These are phyloP conservation scores for Poeciliopsis turneri DNA, from an alignment of 2,797 vertebrate genomes.

Conservation along the genomic window DNA sequence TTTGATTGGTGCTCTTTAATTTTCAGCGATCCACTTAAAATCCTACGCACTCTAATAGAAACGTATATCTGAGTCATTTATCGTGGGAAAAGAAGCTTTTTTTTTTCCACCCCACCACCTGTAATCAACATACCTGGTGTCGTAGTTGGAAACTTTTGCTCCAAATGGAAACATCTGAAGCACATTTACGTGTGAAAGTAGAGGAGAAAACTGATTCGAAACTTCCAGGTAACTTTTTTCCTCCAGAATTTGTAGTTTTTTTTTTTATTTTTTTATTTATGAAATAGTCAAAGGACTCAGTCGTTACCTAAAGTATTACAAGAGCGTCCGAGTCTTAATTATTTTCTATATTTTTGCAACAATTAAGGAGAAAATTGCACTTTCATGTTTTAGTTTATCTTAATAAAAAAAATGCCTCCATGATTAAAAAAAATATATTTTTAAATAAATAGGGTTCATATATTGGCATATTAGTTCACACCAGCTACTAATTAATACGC, in stretches of 20 bases:
- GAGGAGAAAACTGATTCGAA: neutral
- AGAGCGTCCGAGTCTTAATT: neutral
- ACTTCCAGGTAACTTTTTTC: no score
- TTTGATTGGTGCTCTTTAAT: conserved; percentile 36
- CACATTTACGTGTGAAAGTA: neutral
- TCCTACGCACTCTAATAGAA: conserved; percentile 14
- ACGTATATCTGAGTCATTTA: neutral
- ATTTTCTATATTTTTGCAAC: no score
- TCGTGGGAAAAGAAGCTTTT: neutral
- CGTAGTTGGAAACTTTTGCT: neutral
- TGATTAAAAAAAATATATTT: no score
- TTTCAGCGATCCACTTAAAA: conserved; percentile 11
- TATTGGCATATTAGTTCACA: neutral
- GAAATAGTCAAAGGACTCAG: neutral
- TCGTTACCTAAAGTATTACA: neutral
- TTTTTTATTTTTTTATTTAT: neutral
- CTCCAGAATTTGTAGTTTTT: neutral
- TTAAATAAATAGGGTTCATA: neutral
- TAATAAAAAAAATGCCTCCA: neutral
- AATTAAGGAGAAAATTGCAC: neutral
- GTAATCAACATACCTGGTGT: neutral
- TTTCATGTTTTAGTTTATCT: neutral
- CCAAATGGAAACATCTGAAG: neutral
- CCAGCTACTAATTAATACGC: neutral
- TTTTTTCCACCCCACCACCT: neutral